Evolutionary conservation across 35 echinoderm and acorn worm species (phyloP).

Genomic region (Stichopus chloronotus): DNA sequence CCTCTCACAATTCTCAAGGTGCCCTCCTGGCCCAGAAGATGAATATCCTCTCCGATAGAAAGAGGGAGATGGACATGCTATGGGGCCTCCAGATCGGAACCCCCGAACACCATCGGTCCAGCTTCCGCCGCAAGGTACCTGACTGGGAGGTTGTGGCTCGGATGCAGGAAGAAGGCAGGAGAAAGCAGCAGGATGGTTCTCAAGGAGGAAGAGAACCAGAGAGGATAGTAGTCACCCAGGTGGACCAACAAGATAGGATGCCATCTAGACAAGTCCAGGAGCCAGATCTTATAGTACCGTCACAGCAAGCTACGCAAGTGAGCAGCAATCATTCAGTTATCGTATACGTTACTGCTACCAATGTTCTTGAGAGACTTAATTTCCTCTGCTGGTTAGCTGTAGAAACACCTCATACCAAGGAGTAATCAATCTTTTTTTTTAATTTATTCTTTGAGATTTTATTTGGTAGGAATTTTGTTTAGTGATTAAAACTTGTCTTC

Average conservation of each 20-base stretch:
- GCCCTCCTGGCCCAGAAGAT: constrained; percentile 75
- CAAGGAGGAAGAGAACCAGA: constrained; percentile 45
- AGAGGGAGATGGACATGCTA: constrained; percentile 85
- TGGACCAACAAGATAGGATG: constrained; percentile 36
- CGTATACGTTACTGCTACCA: too few species aligned
- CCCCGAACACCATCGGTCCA: constrained; percentile 44
- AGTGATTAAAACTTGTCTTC: too few species aligned
- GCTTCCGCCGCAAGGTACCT: constrained; percentile 35
- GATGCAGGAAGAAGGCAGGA: constrained; percentile 6
- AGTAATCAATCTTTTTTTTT: too few species aligned
- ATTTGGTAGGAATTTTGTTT: too few species aligned
- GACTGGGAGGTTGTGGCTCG: constrained; percentile 66
- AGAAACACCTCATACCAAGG: too few species aligned
- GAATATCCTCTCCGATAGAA: constrained; percentile 66
- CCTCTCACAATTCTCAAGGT: constrained; percentile 59
- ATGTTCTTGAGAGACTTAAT: too few species aligned
- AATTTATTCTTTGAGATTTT: too few species aligned
- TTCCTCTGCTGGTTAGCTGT: too few species aligned
- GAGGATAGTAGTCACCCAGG: constrained; percentile 35
- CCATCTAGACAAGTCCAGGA: constrained; percentile 50
- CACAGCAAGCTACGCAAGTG: constrained; percentile 11
- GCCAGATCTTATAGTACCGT: constrained; percentile 22
- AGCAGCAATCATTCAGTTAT: neutral
- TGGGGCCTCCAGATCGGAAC: constrained; percentile 54
- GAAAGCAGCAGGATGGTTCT: neutral